Base-by-base conservation (phyloP, 2,797 vertebrate genomes). In the Anabas testudineus region DNA sequence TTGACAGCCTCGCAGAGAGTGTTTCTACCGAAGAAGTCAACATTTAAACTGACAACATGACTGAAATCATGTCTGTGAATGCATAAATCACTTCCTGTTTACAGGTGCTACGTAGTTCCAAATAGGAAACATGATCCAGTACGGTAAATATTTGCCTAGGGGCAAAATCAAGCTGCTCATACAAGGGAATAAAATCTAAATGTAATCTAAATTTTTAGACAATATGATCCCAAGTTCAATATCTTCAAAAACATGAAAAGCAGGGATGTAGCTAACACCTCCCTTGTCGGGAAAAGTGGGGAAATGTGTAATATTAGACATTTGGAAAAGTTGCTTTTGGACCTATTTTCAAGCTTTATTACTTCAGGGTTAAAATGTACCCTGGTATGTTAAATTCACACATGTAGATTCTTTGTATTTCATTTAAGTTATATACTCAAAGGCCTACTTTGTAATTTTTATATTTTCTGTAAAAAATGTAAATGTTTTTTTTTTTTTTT, bases 401-500 rank as follows among this genome's bases (percentile, higher is more conserved):
- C 19, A 59, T n/a, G n/a, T n/a, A n/a, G n/a, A n/a, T n/a, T n/a
- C 28, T 42, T n/a, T 10, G 16, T n/a, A 24, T 41, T 18, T 18
- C 5, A 42, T 16, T 18, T 6, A 42, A 42, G 16, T 18, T 5
- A n/a, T n/a, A n/a, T n/a, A n/a, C n/a, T n/a, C n/a, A n/a, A n/a
- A n/a, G n/a, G n/a, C n/a, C 59, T 12, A 65, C 56, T 76, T 69
- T 76, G 57, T 66, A 63, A 67, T 26, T 48, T 43, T 59, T 53
- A 51, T 37, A 58, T 64, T 32, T 36, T 47, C 43, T n/a, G 18
- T 24, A 55, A 61, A 71, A 69, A 62, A 74, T 61, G 53, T 53
- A 72, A 80, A 67, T 63, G 58, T 65, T 73, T 70, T 69, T 43
- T 65, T 65, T 73, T 70, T 69, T 43, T 65, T 76, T 80, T 48